Evolutionary conservation across 2,797 vertebrate species (phyloP), one percentile per base, ranked within the genome.

Genomic region (Ctenochaetus hawaiiensis): DNA sequence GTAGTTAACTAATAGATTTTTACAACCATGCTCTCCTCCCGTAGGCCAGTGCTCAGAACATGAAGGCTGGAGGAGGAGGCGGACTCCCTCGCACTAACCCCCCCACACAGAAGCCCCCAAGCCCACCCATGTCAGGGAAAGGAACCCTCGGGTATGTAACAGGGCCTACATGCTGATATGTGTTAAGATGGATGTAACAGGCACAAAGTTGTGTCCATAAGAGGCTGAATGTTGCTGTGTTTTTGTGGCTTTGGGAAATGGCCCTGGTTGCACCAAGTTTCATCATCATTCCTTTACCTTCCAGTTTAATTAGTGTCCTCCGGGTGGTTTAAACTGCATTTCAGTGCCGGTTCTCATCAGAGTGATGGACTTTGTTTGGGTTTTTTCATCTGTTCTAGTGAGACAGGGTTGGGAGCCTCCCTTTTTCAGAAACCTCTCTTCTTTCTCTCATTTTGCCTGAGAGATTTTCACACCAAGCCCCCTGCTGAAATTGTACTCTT

Each of bases 101-200:
- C 60, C 98, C 98, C 20, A 98, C 98, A 72, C 98, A 99, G 96
- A 99, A 99, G 87, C 98, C 98, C 17, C 98, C 98, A 65, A 99
- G 98, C 61, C 98, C 98, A 14, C 98, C 98, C 0, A 94, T 97
- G 94, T 95, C 96, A 2, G 98, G 98, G 86, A 99, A 99, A 91
- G 98, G 98, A 92, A 99, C 98, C 56, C 95, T 99, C 84, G 98
- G 98, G 98, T 99, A 95, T 93, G 97, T 96, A 89, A 49, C 47
- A 12, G 34, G 12, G 52, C 16, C 4, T 11, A 22, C 20, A 13
- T 20, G 37, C 20, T 20, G 56, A 4, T 39, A 60, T 16, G 8
- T 16, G 67, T 62, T 57, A 30, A 17, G 54, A 43, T 0, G 30
- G 45, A 47, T 13, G 8, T 2, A 1, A 8, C 14, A 51, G n/a